Percentiles rank a stretch among this genome's conserved stretches.
These are phyloP conservation scores for Pemphredon lugubris DNA, from an alignment of 2,888 invertebrate species.

Conservation along the genomic window DNA sequence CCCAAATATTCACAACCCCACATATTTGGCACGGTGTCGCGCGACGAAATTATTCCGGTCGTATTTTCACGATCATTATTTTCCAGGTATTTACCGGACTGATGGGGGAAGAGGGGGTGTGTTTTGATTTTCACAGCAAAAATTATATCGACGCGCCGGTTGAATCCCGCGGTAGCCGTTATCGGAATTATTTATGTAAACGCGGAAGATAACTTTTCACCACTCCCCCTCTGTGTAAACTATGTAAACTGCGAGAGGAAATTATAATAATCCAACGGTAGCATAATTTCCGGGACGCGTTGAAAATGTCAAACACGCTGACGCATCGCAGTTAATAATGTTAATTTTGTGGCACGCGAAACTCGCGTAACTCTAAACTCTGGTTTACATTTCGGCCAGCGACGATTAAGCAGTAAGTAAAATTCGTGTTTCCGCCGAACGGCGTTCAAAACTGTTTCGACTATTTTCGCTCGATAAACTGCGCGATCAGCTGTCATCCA, in stretches of 20 bases:
- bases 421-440: constrained; percentile 41
- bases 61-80: background rate
- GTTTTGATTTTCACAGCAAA: too few species aligned
- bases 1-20: too few species aligned
- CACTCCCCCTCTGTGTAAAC: too few species aligned
- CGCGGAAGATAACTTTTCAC: too few species aligned
- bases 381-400: constrained; percentile 45
- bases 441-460: constrained; percentile 47
- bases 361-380: constrained; percentile 19
- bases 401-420: constrained; percentile 60
- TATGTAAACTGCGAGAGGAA: constrained; percentile 17
- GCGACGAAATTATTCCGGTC: background rate
- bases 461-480: constrained; percentile 58
- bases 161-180: too few species aligned
- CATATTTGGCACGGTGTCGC: background rate
- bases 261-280: constrained; percentile 41
- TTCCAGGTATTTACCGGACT: too few species aligned
- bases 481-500: constrained; percentile 62
- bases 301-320: constrained; percentile 49
- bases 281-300: constrained; percentile 24
- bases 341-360: constrained; percentile 44
- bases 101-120: too few species aligned
- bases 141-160: too few species aligned
- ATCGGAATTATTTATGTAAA: too few species aligned
- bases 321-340: constrained; percentile 53